A percentile compares a stretch with the other conserved stretches of the same genome.
Evolutionary conservation across 2,113 vertebrate genomes (phyloP).

Genomic region (Psilopsiagon aymara): DNA sequence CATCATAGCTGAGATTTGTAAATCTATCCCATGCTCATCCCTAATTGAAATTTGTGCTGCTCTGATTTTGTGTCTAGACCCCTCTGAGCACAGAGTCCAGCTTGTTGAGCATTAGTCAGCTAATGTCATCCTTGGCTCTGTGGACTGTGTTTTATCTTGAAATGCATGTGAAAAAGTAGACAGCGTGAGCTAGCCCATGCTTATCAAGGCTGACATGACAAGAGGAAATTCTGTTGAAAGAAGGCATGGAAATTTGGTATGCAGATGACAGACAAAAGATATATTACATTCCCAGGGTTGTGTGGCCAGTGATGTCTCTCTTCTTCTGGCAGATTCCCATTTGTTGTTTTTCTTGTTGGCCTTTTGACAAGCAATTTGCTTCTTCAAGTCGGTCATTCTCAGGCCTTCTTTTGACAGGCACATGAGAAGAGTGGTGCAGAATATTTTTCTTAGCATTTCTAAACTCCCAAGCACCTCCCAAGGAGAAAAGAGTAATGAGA

Average conservation of each 20-base stretch:
- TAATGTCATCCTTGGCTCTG: constrained; percentile 34
- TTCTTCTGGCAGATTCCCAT: constrained; percentile 33
- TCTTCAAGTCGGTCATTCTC: not conserved
- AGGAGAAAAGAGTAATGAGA: not conserved
- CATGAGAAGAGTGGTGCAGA: not conserved
- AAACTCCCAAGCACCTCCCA: not conserved
- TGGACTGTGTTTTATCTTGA: constrained; percentile 38
- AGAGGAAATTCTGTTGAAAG: constrained; percentile 16
- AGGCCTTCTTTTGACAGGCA: not conserved
- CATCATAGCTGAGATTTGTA: constrained; percentile 37
- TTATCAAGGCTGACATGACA: constrained; percentile 38
- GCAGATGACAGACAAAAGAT: constrained; percentile 43
- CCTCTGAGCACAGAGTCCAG: not conserved
- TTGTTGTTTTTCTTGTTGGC: constrained; percentile 34
- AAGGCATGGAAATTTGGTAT: constrained; percentile 15
- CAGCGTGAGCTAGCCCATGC: constrained; percentile 1
- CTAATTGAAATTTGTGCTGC: constrained; percentile 11
- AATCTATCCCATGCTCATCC: not conserved
- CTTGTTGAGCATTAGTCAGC: constrained; percentile 34
- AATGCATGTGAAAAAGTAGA: not conserved
- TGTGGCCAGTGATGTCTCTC: not conserved
- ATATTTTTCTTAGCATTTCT: not conserved
- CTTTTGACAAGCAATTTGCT: not conserved
- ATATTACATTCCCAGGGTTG: not conserved
- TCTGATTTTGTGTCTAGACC: constrained; percentile 9